Conservation (phyloP, 2,113 vertebrate genomes). For the Gnathonemus echidnorhynchus region DNA sequence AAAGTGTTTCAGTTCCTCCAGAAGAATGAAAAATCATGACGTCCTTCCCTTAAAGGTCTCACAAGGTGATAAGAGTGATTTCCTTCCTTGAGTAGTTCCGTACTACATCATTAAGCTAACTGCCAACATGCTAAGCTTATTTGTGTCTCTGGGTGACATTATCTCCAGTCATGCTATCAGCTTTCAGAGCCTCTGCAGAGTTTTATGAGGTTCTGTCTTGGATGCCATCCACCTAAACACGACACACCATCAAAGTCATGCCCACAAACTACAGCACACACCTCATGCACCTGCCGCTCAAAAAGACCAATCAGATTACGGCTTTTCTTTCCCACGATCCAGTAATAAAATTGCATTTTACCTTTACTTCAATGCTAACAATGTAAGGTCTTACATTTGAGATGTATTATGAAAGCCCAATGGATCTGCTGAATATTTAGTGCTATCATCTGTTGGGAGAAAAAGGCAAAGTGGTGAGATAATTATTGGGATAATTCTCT, state of each 20-base stretch:
- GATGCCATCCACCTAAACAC: background rate
- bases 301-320: slow-evolving; percentile 50
- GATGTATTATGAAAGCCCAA: background rate
- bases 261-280: slow-evolving; percentile 38
- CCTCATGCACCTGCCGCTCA: slow-evolving; percentile 31
- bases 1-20: background rate
- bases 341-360: slow-evolving; percentile 21
- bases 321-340: slow-evolving; percentile 11
- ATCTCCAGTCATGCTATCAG: slow-evolving; percentile 49
- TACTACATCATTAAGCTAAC: slow-evolving; percentile 47
- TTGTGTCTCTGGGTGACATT: slow-evolving; percentile 45
- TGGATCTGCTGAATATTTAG: background rate
- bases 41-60: slow-evolving; percentile 18
- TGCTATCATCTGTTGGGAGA: background rate
- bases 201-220: slow-evolving; percentile 39
- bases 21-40: background rate
- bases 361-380: slow-evolving; percentile 28
- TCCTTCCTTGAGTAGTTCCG: slow-evolving; percentile 33
- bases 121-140: slow-evolving; percentile 60
- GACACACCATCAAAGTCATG: slow-evolving; percentile 28
- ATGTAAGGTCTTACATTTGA: slow-evolving; percentile 26
- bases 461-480: background rate
- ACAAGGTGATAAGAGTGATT: slow-evolving; percentile 41
- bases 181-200: slow-evolving; percentile 30
- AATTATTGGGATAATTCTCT: background rate